Evolutionary conservation across 2,888 invertebrate genomes (phyloP).

Genomic region (Polyploca ridens): DNA sequence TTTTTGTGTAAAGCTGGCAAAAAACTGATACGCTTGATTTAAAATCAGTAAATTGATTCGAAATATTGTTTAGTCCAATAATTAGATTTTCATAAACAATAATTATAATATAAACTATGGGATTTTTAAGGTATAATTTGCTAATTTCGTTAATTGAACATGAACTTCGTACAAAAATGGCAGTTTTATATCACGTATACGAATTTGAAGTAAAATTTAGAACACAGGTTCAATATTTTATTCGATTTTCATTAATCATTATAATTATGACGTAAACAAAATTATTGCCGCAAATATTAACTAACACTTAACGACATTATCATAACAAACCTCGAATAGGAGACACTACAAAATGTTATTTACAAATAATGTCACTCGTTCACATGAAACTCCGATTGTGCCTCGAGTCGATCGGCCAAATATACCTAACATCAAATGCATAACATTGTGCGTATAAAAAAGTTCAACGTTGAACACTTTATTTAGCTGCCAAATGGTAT

Average conservation of each 20-base stretch:
- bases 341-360: conserved; percentile 47
- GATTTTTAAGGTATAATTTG: conserved; percentile 13
- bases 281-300: conserved; percentile 69
- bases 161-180: conserved; percentile 71
- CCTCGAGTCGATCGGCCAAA: conserved; percentile 57
- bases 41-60: neutral
- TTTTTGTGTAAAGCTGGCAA: conserved; percentile 32
- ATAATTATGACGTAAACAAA: conserved; percentile 42
- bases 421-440: conserved; percentile 30
- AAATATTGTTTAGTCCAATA: neutral
- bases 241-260: conserved; percentile 40
- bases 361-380: conserved; percentile 54
- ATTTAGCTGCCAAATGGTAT: conserved; percentile 14
- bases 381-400: conserved; percentile 53
- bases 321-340: conserved; percentile 47
- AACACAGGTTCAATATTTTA: conserved; percentile 53
- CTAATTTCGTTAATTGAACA: conserved; percentile 54
- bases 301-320: conserved; percentile 26
- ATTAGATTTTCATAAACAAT: conserved; percentile 21
- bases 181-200: conserved; percentile 80
- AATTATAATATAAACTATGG: conserved; percentile 1
- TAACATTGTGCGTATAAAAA: conserved; percentile 56
- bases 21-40: neutral
- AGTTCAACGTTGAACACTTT: conserved; percentile 25
- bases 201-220: conserved; percentile 59